Evolutionary conservation across 2,888 invertebrate species (phyloP), one percentile per base, ranked within the genome.

Genomic region (Deilephila porcellus): DNA sequence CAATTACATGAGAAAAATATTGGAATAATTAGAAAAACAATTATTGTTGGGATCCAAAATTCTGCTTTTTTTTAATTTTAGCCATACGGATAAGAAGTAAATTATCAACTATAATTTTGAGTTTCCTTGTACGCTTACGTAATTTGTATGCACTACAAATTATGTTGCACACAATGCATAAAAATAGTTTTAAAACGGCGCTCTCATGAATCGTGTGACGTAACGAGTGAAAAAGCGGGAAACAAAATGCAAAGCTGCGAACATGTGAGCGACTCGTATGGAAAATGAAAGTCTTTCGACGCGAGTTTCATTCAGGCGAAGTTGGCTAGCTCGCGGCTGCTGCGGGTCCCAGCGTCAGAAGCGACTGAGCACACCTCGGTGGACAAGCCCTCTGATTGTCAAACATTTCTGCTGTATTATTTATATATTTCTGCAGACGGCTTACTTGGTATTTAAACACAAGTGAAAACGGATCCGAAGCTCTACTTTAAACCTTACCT

Each of bases 221-320:
- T 93, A 91, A 92, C 84, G 83, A 86, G 87, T 86, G 90, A 92
- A 93, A 93, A 93, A 91, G 91, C 91, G 88, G 90, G 88, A 90
- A 93, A 91, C 91, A 92, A 91, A 93, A 92, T 92, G 90, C 92
- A 91, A 91, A 93, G 88, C 91, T 89, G 87, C 84, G 85, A 90
- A 87, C 90, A 91, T 93, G 90, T 93, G 91, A 91, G 90, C 85
- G 77, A 85, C 90, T 91, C 91, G 93, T 94, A 94, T 92, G 94
- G 94, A 95, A 95, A 95, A 93, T 87, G 95, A 95, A 95, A 95
- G 94, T 95, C 90, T 89, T 90, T 78, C 83, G 83, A 84, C 85
- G 86, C 86, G 84, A 91, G 91, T 91, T 93, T 92, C 94, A 94
- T 94, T 94, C 90, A 94, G 89, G 85, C 88, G 78, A 90, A 94